These are phyloP conservation scores for Harpalus rufipes DNA, from an alignment of 2,888 invertebrate species.

Conservation along the genomic window DNA sequence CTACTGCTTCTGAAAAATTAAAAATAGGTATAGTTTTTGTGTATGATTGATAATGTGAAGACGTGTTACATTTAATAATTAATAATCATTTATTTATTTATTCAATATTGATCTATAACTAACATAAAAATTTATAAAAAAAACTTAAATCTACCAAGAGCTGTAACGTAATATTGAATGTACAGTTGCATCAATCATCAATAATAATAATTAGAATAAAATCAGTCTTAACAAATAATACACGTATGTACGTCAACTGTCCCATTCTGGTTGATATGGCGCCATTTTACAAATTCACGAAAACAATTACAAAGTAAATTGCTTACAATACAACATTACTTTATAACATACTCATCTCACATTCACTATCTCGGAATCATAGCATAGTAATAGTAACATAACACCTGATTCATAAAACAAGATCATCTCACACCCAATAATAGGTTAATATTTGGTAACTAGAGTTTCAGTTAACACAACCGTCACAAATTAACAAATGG, in stretches of 20 bases:
- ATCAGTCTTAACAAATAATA: conserved; percentile 76
- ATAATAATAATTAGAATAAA: conserved; percentile 71
- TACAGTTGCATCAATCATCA: conserved; percentile 68
- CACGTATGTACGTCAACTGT: conserved; percentile 69
- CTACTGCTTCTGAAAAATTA: background rate
- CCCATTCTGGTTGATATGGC: conserved; percentile 64
- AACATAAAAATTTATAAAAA: conserved; percentile 71
- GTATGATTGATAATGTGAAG: conserved; percentile 31
- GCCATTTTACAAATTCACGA: conserved; percentile 68
- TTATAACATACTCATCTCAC: conserved; percentile 59
- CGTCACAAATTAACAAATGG: conserved; percentile 57
- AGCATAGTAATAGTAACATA: conserved; percentile 45
- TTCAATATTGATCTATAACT: conserved; percentile 69
- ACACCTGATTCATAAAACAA: conserved; percentile 37
- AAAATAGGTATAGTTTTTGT: background rate
- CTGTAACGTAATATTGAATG: conserved; percentile 68
- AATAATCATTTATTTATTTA: conserved; percentile 74
- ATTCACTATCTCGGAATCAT: conserved; percentile 54
- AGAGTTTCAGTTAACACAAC: conserved; percentile 58
- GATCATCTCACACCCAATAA: conserved; percentile 56
- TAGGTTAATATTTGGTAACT: conserved; percentile 65
- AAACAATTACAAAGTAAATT: conserved; percentile 71
- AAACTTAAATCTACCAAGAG: conserved; percentile 69
- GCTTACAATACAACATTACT: conserved; percentile 61
- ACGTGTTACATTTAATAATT: conserved; percentile 72